Base-by-base conservation (phyloP, 2,888 invertebrate species). In the Xylophagus ater region DNA sequence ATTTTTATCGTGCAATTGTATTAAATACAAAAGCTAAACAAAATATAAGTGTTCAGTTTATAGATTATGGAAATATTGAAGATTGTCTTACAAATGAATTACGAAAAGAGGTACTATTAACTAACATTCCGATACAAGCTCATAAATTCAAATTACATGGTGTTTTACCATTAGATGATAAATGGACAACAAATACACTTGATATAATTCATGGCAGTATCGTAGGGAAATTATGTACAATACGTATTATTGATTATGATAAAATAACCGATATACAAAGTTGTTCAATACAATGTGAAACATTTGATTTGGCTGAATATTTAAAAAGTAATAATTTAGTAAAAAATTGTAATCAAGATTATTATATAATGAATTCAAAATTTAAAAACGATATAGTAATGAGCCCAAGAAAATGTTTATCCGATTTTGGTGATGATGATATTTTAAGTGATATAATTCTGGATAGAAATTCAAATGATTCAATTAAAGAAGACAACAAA, bases 1-100 rank as follows among this genome's bases (percentile, higher is more conserved):
- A 66, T 12, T 82, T 80, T 70, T 87, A 87, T 58, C 70, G 89
- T 41, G 86, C 77, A 5, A 64, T 66, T 52, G 69, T 85, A 3
- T 2, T 66, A 2, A 58, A 69, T 36, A 62, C 71, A 1, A 54
- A 64, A 26, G 49, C 59, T 2, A 65, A 69, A 41, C 48, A 60
- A 2, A 50, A 54, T 36, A 64, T 77, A 45, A 45, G 67, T 38
- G 75, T 87, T 0, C 66, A 72, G 36, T 87, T 84, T 61, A 71
- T 89, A 2, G 90, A 90, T 63, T 90, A 82, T 54, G 90, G 90
- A 0, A 88, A 86, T 54, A 67, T 73, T 26, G 88, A 89, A 58
- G 57, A 60, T 0, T 74, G 81, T 41, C 49, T 65, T 0, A 64
- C 70, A 10, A 57, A 63, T 2, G 69, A 76, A 37, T 52, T 88